phyloP scores from a whole-genome alignment of 2,797 vertebrate species.

The Sylvia borin region DNA sequence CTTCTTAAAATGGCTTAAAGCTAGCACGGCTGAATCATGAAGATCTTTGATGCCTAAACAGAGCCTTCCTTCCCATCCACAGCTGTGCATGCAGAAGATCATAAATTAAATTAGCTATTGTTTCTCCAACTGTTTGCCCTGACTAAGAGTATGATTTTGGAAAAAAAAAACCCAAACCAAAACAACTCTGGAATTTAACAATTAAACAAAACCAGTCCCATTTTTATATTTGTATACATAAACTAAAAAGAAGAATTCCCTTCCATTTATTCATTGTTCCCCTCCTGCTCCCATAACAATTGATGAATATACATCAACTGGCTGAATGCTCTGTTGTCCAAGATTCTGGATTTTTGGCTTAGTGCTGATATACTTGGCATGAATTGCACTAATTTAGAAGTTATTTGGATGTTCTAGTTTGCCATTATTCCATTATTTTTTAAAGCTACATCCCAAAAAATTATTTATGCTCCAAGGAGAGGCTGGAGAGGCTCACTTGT shows the following conservation, averaged over 20 bases:
- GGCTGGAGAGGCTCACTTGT: not conserved
- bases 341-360: slow-evolving; percentile 45
- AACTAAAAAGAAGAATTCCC: slow-evolving; percentile 18
- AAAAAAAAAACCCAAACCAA: not conserved
- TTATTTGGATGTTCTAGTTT: slow-evolving; percentile 14
- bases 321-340: slow-evolving; percentile 25
- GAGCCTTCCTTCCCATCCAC: not conserved
- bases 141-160: not conserved
- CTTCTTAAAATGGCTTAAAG: slow-evolving; percentile 33
- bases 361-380: not conserved
- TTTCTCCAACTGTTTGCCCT: not conserved
- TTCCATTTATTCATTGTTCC: slow-evolving; percentile 40
- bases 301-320: slow-evolving; percentile 50
- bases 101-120: slow-evolving; percentile 43
- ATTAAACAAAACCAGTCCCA: not conserved
- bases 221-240: slow-evolving; percentile 28
- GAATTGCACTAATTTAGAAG: not conserved
- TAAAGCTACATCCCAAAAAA: not conserved
- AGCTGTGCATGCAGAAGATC: slow-evolving; percentile 13
- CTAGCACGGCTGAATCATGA: not conserved
- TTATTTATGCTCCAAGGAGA: not conserved
- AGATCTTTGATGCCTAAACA: slow-evolving; percentile 1
- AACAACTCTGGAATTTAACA: not conserved
- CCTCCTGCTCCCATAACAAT: not conserved
- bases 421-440: slow-evolving; percentile 50